Conservation (phyloP, 1,140 invertebrate species). For the Cydia strobilella region DNA sequence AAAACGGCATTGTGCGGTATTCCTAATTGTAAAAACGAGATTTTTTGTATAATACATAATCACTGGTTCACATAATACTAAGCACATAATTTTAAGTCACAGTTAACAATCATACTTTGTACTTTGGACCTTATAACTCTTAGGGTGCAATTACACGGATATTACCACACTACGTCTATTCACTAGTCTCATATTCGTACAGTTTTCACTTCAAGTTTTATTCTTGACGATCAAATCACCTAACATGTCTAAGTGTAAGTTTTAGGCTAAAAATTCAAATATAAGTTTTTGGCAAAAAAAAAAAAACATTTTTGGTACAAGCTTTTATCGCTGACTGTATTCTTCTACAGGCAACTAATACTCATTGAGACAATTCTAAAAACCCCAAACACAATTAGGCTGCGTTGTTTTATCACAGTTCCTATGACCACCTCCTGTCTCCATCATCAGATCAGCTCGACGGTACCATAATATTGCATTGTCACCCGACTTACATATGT, state of each 20-base stretch:
- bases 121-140: constrained; percentile 34
- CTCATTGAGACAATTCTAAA: too few species aligned
- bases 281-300: too few species aligned
- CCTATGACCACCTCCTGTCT: too few species aligned
- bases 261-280: neutral
- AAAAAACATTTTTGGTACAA: too few species aligned
- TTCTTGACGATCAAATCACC: too few species aligned
- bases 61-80: constrained; percentile 30
- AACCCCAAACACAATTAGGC: too few species aligned
- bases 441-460: too few species aligned
- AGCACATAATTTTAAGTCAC: constrained; percentile 40
- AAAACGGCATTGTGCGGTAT: constrained; percentile 58
- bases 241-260: neutral
- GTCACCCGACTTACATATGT: too few species aligned
- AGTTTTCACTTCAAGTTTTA: neutral
- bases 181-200: constrained; percentile 6
- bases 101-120: constrained; percentile 37
- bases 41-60: constrained; percentile 19
- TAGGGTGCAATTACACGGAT: constrained; percentile 9
- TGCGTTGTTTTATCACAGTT: too few species aligned
- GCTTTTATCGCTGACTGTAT: too few species aligned
- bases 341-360: too few species aligned
- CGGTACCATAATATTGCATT: too few species aligned
- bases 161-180: neutral
- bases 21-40: constrained; percentile 26